A percentile compares a stretch with the other conserved stretches of the same genome.
Evolutionary conservation across 2,888 invertebrate genomes (phyloP).

Genomic region (Diarsia brunnea): DNA sequence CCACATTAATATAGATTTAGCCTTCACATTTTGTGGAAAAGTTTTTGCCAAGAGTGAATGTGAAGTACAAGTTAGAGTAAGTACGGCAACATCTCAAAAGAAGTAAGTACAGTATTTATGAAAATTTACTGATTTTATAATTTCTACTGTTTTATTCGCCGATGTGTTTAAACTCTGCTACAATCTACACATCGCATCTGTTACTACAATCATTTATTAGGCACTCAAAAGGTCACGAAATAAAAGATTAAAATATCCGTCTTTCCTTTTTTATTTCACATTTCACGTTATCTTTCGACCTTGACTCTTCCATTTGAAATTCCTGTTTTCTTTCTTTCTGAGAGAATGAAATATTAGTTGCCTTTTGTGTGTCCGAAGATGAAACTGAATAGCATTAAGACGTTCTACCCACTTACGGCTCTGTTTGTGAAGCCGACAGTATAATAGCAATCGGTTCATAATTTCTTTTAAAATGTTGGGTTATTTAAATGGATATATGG

Average conservation of each 20-base stretch:
- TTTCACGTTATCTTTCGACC: neutral
- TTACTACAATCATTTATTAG: slow-evolving; percentile 8
- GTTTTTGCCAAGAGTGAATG: neutral
- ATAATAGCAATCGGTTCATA: neutral
- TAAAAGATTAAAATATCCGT: slow-evolving; percentile 20
- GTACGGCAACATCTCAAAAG: too few relatives aligned
- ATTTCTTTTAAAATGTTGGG: neutral
- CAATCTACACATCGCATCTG: neutral
- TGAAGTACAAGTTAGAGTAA: neutral
- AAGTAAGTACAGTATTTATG: neutral
- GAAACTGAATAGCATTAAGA: slow-evolving; percentile 3
- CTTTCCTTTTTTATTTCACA: slow-evolving; percentile 15
- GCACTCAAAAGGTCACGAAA: slow-evolving; percentile 19
- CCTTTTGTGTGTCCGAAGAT: neutral
- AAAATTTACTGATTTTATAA: neutral
- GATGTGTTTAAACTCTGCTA: neutral
- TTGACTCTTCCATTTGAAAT: slow-evolving; percentile 24
- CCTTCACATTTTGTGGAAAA: neutral
- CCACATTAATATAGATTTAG: neutral
- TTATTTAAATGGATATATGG: too few relatives aligned
- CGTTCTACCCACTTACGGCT: neutral
- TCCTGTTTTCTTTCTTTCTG: slow-evolving; percentile 1
- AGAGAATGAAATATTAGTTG: neutral
- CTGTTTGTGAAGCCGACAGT: neutral
- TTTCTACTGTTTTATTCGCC: neutral